A percentile compares a stretch with the other conserved stretches of the same genome.
Conservation (phyloP, 2,113 vertebrate genomes). For the Prionailurus viverrinus region DNA sequence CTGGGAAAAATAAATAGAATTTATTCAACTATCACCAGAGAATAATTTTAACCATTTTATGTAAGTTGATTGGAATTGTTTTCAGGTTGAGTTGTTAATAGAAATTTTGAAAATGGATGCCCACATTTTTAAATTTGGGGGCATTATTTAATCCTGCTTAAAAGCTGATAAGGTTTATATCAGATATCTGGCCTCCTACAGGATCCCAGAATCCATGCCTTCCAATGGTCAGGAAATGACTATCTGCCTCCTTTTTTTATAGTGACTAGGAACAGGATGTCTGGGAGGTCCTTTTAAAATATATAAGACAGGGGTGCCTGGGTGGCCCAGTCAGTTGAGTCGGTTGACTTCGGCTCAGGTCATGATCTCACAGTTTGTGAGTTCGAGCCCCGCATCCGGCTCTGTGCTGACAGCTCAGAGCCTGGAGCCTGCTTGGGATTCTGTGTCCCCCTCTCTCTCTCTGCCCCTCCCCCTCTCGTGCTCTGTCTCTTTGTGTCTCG, state of each 20-base stretch:
- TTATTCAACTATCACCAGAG: neutral
- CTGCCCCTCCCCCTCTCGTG: too few species aligned
- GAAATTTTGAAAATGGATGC: neutral
- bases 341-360: too few species aligned
- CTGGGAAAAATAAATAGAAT: conserved; percentile 21
- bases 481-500: too few species aligned
- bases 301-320: neutral
- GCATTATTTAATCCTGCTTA: neutral
- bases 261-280: neutral
- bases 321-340: too few species aligned
- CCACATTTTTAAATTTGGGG: neutral
- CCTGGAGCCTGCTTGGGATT: too few species aligned
- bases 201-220: neutral
- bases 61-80: neutral
- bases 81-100: neutral
- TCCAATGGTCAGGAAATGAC: neutral
- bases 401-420: too few species aligned
- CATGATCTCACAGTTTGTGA: too few species aligned
- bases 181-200: neutral
- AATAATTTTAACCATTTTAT: conserved; percentile 44
- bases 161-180: neutral
- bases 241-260: neutral
- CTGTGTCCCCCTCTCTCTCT: too few species aligned
- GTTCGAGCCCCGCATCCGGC: too few species aligned
- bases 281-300: neutral